Percentiles rank a stretch among this genome's conserved stretches.
phyloP scores from a whole-genome alignment of 2,888 invertebrate genomes.

The Epinotia demarniana region DNA sequence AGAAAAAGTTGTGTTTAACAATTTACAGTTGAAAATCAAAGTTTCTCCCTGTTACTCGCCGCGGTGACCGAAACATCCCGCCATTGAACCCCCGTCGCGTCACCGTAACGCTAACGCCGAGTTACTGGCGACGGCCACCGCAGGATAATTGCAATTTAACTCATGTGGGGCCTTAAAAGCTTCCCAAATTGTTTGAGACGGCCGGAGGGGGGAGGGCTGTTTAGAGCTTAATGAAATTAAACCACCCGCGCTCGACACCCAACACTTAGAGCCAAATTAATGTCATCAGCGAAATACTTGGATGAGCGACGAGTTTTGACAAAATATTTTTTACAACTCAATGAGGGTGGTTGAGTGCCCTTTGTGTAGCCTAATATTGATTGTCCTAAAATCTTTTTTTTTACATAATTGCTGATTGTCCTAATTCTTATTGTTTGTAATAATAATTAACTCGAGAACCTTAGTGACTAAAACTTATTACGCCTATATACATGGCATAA shows the following conservation, averaged over 20 bases:
- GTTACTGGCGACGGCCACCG: constrained; percentile 40
- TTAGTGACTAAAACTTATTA: too few species aligned
- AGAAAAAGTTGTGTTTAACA: too few species aligned
- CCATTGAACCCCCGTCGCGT: constrained; percentile 4
- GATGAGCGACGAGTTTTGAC: constrained; percentile 1
- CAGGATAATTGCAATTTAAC: constrained; percentile 50
- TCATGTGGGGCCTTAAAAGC: constrained; percentile 51
- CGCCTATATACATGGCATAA: too few species aligned
- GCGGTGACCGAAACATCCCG: neutral
- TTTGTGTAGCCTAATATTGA: too few species aligned
- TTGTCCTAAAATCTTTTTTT: too few species aligned
- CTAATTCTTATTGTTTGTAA: too few species aligned
- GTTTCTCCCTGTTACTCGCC: neutral
- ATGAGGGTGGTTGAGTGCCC: neutral
- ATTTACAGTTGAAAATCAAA: neutral
- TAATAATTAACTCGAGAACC: too few species aligned
- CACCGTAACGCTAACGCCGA: constrained; percentile 12
- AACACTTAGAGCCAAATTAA: constrained; percentile 45
- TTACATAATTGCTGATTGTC: too few species aligned
- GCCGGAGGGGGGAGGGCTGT: constrained; percentile 39
- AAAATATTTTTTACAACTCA: neutral
- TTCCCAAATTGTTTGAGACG: constrained; percentile 53
- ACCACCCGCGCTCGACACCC: constrained; percentile 41
- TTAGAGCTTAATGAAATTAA: constrained; percentile 49
- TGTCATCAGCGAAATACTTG: constrained; percentile 31